Base-by-base conservation (phyloP, 2,888 invertebrate genomes). In the Dorcus parallelipipedus region DNA sequence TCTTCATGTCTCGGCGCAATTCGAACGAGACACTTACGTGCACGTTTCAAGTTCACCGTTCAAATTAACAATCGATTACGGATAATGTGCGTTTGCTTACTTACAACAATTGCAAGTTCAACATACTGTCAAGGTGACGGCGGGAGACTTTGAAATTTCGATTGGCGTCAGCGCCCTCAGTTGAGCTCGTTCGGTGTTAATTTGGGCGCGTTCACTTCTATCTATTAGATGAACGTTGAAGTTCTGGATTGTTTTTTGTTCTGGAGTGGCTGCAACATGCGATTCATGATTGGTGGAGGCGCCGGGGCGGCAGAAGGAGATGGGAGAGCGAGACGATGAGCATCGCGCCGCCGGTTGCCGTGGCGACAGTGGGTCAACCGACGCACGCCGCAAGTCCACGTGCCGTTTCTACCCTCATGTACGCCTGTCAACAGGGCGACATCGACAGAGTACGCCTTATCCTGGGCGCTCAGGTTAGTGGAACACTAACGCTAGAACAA, bases 371-470 rank as follows among this genome's bases (percentile, higher is more conserved):
- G 51, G 54, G 58, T 50, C 57, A 63, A 62, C 53, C 58, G 49
- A 48, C 58, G 51, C 51, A 52, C 51, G 56, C 51, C 53, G 52
- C 43, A 10, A 59, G 54, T 52, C 54, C 59, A 9, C 50, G 71
- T 49, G 73, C 93, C 71, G 91, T 93, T 78, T 90, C 93, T 64
- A 86, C 88, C 69, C 86, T 95, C 73, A 94, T 95, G 93, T 91
- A 93, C 81, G 93, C 93, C 71, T 93, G 93, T 76, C 94, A 94
- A 79, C 93, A 93, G 76, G 91, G 89, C 52, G 87, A 91, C 80
- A 88, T 90, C 76, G 84, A 86, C 64, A 84, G 87, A 67, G 91
- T 93, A 65, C 82, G 89, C 67, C 85, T 86, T 69, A 84, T 90
- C 68, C 83, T 94, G 69, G 85, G 86, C 71, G 87, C 86, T 73